Evolutionary conservation across 2,888 invertebrate genomes (phyloP).

Genomic region (Asteroscopus sphinx): DNA sequence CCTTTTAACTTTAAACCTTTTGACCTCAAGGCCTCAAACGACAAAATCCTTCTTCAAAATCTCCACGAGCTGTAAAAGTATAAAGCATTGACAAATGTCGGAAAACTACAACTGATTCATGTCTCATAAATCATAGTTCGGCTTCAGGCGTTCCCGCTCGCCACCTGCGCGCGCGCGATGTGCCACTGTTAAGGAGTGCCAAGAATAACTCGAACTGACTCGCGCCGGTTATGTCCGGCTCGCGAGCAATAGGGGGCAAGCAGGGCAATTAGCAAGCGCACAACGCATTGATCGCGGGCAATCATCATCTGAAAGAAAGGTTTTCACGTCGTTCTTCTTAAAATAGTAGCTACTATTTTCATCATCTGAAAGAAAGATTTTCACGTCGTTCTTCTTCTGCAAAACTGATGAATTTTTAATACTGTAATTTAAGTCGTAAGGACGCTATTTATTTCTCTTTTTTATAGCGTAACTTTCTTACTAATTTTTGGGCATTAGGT

Average conservation of each 20-base stretch:
- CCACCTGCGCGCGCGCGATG: constrained; percentile 34
- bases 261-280: constrained; percentile 52
- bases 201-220: constrained; percentile 51
- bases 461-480: too few relatives aligned
- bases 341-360: too few relatives aligned
- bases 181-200: constrained; percentile 33
- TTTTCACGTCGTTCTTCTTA: too few relatives aligned
- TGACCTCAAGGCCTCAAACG: not conserved
- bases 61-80: not conserved
- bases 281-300: constrained; percentile 42
- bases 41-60: not conserved
- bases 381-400: too few relatives aligned
- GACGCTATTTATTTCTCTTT: too few relatives aligned
- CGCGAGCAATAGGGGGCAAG: constrained; percentile 47
- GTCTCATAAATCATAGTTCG: constrained; percentile 24
- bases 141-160: constrained; percentile 18
- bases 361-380: too few relatives aligned
- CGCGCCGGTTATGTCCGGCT: constrained; percentile 50
- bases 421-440: too few relatives aligned
- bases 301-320: too few relatives aligned
- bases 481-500: too few relatives aligned
- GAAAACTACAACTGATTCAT: constrained; percentile 8
- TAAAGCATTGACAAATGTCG: not conserved
- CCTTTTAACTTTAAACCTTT: too few relatives aligned
- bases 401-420: too few relatives aligned